Percentiles rank a stretch among this genome's conserved stretches.
Evolutionary conservation across 2,888 invertebrate species (phyloP).

Genomic region (Microchrysa polita): DNA sequence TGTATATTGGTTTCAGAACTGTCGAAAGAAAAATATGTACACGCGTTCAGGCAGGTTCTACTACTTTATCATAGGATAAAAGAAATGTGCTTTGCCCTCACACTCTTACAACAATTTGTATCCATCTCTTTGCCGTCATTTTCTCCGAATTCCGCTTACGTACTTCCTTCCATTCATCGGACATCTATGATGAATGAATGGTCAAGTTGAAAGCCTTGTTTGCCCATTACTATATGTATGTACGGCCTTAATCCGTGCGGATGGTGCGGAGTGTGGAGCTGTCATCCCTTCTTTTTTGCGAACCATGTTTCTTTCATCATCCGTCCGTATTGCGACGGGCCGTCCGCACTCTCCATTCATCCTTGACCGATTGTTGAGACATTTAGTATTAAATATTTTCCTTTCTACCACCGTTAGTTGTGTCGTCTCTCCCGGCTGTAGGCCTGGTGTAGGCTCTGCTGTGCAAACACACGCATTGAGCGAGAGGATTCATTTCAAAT

Average conservation of each 20-base stretch:
- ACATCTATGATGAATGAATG: constrained; percentile 47
- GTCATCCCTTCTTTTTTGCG: background rate
- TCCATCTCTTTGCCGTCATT: background rate
- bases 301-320: background rate
- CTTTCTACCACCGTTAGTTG: constrained; percentile 9
- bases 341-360: background rate
- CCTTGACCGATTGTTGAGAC: background rate
- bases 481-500: constrained; percentile 31
- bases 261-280: too few relatives aligned
- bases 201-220: constrained; percentile 50
- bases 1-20: background rate
- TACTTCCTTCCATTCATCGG: constrained; percentile 37
- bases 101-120: background rate
- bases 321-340: background rate
- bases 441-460: too few relatives aligned
- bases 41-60: background rate
- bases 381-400: constrained; percentile 30
- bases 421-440: too few relatives aligned
- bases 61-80: background rate
- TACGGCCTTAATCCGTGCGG: too few relatives aligned
- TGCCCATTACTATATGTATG: background rate
- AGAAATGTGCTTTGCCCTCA: background rate
- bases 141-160: constrained; percentile 17
- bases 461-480: background rate
- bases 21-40: too few relatives aligned